These are phyloP conservation scores for Amia ocellicauda DNA, from an alignment of 2,113 vertebrate species.

Conservation along the genomic window DNA sequence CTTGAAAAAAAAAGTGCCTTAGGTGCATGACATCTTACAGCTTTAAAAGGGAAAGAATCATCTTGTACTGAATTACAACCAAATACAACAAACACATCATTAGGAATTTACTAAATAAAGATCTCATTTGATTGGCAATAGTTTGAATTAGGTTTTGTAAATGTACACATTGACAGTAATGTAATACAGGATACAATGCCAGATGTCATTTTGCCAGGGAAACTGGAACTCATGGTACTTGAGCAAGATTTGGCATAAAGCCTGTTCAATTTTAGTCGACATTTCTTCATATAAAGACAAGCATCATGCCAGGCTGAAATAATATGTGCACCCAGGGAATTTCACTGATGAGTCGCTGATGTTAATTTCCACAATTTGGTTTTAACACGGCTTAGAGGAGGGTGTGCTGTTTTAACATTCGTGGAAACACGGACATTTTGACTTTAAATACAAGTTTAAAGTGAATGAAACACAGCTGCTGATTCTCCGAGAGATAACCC, in stretches of 20 bases:
- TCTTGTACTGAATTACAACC: no score
- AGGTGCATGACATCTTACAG: no score
- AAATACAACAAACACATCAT: no score
- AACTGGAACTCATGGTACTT: slow-evolving; percentile 57
- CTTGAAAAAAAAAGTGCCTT: no score
- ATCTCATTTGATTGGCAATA: slow-evolving; percentile 43
- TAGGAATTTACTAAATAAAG: slow-evolving; percentile 40
- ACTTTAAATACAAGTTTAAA: background rate
- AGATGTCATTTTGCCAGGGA: slow-evolving; percentile 60
- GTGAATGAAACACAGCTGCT: background rate
- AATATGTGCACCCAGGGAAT: no score
- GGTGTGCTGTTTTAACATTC: no score
- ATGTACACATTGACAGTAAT: slow-evolving; percentile 57
- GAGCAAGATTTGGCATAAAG: slow-evolving; percentile 54
- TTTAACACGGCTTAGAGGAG: no score
- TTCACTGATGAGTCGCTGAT: no score
- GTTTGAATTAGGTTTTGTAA: slow-evolving; percentile 44
- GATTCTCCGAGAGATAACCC: background rate
- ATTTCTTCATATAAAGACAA: slow-evolving; percentile 15
- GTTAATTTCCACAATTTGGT: no score
- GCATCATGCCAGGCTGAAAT: slow-evolving; percentile 20
- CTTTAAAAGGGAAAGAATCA: no score
- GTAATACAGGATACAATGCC: slow-evolving; percentile 52
- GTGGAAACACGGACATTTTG: no score
- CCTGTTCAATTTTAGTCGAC: slow-evolving; percentile 31